These are phyloP conservation scores for Phaonia tiefii DNA, from an alignment of 2,888 invertebrate genomes.

Conservation along the genomic window DNA sequence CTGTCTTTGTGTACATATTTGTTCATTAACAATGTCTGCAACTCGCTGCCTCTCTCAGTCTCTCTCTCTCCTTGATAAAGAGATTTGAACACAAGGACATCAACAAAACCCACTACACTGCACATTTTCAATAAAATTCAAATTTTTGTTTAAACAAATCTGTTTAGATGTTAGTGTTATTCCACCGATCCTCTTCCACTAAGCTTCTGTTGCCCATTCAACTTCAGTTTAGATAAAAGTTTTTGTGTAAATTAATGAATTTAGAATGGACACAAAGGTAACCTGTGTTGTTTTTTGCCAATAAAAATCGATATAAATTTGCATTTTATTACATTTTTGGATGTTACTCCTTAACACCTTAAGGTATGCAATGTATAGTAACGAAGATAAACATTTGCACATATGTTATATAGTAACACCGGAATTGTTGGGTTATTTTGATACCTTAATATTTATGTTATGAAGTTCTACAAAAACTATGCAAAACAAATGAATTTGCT, in stretches of 20 bases:
- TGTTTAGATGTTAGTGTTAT: neutral
- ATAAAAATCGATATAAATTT: conserved; percentile 28
- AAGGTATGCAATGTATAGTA: neutral
- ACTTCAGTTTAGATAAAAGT: conserved; percentile 46
- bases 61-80: neutral
- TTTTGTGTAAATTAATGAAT: conserved; percentile 58
- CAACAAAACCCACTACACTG: neutral
- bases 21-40: conserved; percentile 66
- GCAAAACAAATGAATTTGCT: neutral
- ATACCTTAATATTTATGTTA: too few species aligned
- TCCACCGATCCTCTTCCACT: too few species aligned
- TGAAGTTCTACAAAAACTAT: neutral
- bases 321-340: conserved; percentile 14
- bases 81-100: conserved; percentile 5
- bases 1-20: conserved; percentile 50
- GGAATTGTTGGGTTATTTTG: too few species aligned
- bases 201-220: neutral
- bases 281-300: neutral
- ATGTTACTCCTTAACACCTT: neutral
- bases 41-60: too few species aligned
- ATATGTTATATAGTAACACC: too few species aligned
- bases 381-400: too few species aligned
- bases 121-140: conserved; percentile 46
- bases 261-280: conserved; percentile 6
- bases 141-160: conserved; percentile 56